A percentile compares a stretch with the other conserved stretches of the same genome.
Evolutionary conservation across 2,888 invertebrate species (phyloP).

Genomic region (Drosophila mettleri): DNA sequence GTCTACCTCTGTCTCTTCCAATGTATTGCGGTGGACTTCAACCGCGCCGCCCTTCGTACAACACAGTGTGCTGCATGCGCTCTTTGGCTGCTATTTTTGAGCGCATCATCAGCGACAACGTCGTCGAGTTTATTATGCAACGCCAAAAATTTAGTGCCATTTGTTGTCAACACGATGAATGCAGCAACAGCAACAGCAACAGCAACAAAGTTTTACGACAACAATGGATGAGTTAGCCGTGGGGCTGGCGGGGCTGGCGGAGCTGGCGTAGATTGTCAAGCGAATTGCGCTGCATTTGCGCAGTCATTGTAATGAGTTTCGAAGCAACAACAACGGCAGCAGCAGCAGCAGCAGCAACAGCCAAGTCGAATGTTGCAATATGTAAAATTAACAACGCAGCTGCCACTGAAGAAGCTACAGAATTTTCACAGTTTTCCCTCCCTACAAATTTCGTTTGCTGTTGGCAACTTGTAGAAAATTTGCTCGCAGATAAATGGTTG

Average conservation of each 20-base stretch:
- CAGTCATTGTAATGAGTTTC: conserved; percentile 75
- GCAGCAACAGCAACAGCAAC: conserved; percentile 50
- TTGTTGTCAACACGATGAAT: conserved; percentile 77
- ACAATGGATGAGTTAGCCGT: conserved; percentile 40
- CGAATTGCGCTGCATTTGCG: conserved; percentile 68
- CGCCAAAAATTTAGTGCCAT: conserved; percentile 75
- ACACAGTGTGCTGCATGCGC: conserved; percentile 14
- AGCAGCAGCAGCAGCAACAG: conserved; percentile 24
- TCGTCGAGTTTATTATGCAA: conserved; percentile 75
- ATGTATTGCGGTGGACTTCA: conserved; percentile 2
- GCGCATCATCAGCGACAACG: conserved; percentile 62
- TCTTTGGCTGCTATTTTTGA: conserved; percentile 45
- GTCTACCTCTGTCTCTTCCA: background rate
- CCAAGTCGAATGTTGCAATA: conserved; percentile 68
- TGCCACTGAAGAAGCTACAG: conserved; percentile 35
- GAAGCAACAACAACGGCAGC: conserved; percentile 28
- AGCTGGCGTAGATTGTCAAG: background rate
- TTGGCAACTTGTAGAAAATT: conserved; percentile 12
- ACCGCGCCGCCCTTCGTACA: background rate
- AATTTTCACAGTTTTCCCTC: conserved; percentile 17
- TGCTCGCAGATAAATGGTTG: background rate
- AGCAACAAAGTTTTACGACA: conserved; percentile 52
- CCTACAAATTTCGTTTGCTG: background rate
- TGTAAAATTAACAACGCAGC: conserved; percentile 64
- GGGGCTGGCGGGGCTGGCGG: background rate